These are phyloP conservation scores for Leptestheria dahalacensis DNA, from an alignment of 1,140 invertebrate species.

Conservation along the genomic window DNA sequence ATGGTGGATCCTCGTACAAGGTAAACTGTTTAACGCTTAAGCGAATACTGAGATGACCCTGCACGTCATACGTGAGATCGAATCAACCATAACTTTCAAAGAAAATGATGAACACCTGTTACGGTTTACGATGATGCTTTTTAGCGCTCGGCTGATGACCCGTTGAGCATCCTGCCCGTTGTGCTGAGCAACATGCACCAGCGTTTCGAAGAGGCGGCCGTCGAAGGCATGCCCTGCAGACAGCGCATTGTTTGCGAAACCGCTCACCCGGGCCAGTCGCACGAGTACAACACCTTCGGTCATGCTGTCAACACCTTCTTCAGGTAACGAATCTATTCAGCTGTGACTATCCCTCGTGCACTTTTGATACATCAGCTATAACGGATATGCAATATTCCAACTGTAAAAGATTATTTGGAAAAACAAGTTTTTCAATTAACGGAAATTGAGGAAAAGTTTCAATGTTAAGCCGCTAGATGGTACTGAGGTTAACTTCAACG, in stretches of 20 bases:
- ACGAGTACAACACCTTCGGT: conserved; percentile 10
- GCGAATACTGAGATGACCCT: no score
- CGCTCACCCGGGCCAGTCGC: not conserved
- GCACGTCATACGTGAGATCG: no score
- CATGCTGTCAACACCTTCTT: conserved; percentile 11
- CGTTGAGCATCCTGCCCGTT: not conserved
- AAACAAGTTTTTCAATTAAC: not conserved
- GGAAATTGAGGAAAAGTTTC: no score
- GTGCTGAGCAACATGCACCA: conserved; percentile 11
- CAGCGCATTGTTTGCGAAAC: conserved; percentile 12
- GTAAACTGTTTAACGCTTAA: no score
- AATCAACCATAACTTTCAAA: no score
- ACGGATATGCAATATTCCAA: no score
- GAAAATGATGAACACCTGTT: no score
- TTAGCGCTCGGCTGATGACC: conserved; percentile 1
- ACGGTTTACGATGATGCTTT: no score
- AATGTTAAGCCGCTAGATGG: no score
- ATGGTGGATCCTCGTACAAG: not conserved
- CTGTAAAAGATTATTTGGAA: not conserved
- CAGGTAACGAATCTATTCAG: conserved; percentile 11
- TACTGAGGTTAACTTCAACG: no score
- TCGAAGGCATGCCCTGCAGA: conserved; percentile 4
- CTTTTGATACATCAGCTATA: no score
- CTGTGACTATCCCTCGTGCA: no score
- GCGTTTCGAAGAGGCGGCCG: conserved; percentile 1